Evolutionary conservation across 2,888 invertebrate species (phyloP).

Genomic region (Adineta ricciae): DNA sequence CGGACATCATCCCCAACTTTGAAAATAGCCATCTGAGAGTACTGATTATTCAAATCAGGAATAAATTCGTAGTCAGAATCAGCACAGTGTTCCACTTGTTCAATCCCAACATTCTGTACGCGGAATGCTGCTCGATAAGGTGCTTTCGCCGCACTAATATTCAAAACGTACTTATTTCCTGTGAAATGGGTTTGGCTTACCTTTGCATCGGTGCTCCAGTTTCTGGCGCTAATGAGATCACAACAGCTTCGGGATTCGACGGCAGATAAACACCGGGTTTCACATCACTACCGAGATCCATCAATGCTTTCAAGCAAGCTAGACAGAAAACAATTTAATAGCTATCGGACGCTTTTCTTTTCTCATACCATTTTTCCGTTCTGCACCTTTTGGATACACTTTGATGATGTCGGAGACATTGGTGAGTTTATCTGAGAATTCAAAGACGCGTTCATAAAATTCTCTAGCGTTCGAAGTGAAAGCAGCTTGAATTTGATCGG

Average conservation of each 20-base stretch:
- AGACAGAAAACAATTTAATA: background rate
- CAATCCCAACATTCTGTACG: slow-evolving; percentile 58
- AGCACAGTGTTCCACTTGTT: slow-evolving; percentile 28
- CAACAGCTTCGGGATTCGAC: slow-evolving; percentile 96
- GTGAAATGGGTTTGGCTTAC: too few species aligned
- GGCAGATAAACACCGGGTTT: slow-evolving; percentile 64
- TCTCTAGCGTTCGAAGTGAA: slow-evolving; percentile 84
- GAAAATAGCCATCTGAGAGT: slow-evolving; percentile 60
- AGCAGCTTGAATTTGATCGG: slow-evolving; percentile 66
- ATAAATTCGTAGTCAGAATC: slow-evolving; percentile 24
- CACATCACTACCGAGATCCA: slow-evolving; percentile 59
- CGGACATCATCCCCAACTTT: slow-evolving; percentile 98
- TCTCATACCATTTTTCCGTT: slow-evolving; percentile 76
- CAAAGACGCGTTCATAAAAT: slow-evolving; percentile 93
- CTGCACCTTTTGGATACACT: slow-evolving; percentile 59
- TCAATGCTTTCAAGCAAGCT: background rate
- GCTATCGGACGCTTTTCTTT: too few species aligned
- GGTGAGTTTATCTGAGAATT: slow-evolving; percentile 91
- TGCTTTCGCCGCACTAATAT: slow-evolving; percentile 79
- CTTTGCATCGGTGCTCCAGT: slow-evolving; percentile 95
- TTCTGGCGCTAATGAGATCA: slow-evolving; percentile 87
- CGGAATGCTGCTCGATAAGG: slow-evolving; percentile 89
- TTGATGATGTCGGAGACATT: slow-evolving; percentile 90
- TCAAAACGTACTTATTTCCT: slow-evolving; percentile 40
- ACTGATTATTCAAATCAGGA: slow-evolving; percentile 18